A percentile compares a stretch with the other conserved stretches of the same genome.
Conservation (phyloP, 1,140 invertebrate species). For the Euwallacea similis region DNA sequence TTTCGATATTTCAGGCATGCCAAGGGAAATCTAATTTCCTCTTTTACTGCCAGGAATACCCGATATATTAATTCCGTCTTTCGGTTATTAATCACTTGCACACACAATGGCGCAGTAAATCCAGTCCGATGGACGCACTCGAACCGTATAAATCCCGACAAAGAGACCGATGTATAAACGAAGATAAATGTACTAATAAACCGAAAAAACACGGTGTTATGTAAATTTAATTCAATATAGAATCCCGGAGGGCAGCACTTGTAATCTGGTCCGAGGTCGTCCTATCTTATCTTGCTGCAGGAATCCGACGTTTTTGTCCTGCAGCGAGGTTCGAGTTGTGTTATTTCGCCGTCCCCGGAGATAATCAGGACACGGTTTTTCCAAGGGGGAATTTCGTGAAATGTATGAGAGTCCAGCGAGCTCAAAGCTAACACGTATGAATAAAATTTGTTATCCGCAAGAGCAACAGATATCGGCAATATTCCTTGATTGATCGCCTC, state of each 20-base stretch:
- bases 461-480: too few relatives aligned
- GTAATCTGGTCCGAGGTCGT: constrained; percentile 31
- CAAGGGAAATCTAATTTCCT: constrained; percentile 12
- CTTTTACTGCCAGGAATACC: constrained; percentile 10
- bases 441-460: too few relatives aligned
- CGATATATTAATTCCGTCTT: too few relatives aligned
- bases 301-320: constrained; percentile 23
- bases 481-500: too few relatives aligned
- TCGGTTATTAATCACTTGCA: too few relatives aligned
- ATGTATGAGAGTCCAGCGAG: not conserved
- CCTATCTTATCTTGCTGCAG: constrained; percentile 23
- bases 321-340: constrained; percentile 5
- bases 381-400: not conserved
- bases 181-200: constrained; percentile 33
- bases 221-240: constrained; percentile 38
- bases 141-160: constrained; percentile 19
- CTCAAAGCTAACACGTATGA: too few relatives aligned
- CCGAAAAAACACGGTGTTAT: constrained; percentile 30
- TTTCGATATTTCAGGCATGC: constrained; percentile 34
- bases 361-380: constrained; percentile 4
- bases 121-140: not conserved
- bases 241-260: constrained; percentile 22
- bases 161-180: constrained; percentile 22
- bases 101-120: too few relatives aligned
- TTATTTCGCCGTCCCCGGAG: not conserved